Evolutionary conservation across 2,797 vertebrate species (phyloP).

Genomic region (Gallirallus australis): DNA sequence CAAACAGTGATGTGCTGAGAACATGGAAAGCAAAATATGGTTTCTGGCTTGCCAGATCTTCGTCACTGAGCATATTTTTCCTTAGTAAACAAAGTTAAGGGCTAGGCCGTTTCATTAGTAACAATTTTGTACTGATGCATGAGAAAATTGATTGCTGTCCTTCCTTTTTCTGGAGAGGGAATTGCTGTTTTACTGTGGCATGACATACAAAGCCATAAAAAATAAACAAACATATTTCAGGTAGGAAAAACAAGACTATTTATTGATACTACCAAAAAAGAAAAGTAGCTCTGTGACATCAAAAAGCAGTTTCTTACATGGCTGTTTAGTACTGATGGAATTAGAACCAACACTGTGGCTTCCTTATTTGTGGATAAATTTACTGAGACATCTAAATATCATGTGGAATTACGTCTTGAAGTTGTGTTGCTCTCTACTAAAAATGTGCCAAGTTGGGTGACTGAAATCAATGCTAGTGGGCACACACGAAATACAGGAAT

Average conservation of each 20-base stretch:
- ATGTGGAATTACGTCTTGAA: background rate
- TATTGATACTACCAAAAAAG: background rate
- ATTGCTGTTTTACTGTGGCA: background rate
- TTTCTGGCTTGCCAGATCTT: background rate
- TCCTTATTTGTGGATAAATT: background rate
- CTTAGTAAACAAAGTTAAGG: background rate
- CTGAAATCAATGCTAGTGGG: background rate
- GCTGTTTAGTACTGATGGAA: background rate
- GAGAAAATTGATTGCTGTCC: background rate
- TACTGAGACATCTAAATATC: background rate
- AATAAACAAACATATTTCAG: too few relatives aligned
- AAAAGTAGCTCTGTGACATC: background rate
- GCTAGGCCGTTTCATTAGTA: background rate
- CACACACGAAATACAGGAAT: background rate
- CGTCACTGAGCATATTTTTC: background rate
- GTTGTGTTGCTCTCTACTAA: background rate
- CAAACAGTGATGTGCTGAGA: background rate
- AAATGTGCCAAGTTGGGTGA: background rate
- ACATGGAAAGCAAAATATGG: background rate
- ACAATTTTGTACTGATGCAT: background rate
- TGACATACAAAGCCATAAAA: background rate
- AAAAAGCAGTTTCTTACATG: background rate
- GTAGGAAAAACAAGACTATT: too few relatives aligned
- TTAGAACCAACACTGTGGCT: background rate
- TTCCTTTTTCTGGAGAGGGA: background rate